A percentile compares a stretch with the other conserved stretches of the same genome.
These are phyloP conservation scores for Himantopus leucocephalus DNA, from an alignment of 2,113 vertebrate species.

Conservation along the genomic window DNA sequence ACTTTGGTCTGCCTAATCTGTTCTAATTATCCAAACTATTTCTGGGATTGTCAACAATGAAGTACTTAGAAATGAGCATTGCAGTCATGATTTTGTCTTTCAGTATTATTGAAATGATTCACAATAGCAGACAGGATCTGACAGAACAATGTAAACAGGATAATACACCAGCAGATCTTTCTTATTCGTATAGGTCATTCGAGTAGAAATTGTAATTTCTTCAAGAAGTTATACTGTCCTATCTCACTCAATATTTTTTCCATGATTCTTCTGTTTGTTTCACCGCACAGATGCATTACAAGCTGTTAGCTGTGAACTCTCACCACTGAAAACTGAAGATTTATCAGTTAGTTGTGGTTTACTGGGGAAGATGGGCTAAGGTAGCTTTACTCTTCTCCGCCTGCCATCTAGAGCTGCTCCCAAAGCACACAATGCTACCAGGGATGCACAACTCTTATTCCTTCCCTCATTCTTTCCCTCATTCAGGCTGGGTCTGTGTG, in stretches of 20 bases:
- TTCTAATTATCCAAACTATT: background rate
- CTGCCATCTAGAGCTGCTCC: background rate
- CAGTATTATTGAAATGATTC: background rate
- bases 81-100: background rate
- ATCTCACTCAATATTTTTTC: background rate
- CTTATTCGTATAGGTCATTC: background rate
- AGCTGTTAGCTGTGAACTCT: background rate
- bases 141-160: background rate
- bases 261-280: background rate
- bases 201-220: background rate
- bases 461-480: background rate
- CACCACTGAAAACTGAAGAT: background rate
- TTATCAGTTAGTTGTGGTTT: background rate
- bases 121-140: background rate
- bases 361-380: background rate
- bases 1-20: background rate
- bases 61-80: background rate
- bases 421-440: background rate
- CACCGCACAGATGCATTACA: background rate
- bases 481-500: accelerated
- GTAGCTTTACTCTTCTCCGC: background rate
- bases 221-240: background rate
- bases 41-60: background rate
- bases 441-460: accelerated
- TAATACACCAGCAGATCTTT: background rate